These are phyloP conservation scores for Globodera rostochiensis DNA, from an alignment of 1,140 invertebrate species.

Conservation along the genomic window DNA sequence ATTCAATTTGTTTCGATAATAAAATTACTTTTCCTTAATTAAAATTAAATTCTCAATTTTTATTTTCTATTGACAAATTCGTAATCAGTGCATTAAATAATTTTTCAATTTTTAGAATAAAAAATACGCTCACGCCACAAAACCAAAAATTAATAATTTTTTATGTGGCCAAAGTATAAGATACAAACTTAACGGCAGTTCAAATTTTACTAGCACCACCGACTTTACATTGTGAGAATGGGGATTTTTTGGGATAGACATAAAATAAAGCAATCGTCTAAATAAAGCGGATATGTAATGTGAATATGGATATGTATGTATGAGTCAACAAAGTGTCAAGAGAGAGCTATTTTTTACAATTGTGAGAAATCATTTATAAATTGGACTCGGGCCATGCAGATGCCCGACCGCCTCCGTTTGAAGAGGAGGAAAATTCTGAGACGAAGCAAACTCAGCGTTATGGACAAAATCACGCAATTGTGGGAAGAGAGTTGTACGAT, in stretches of 20 bases:
- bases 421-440: conserved; percentile 45
- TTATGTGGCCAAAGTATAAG: no score
- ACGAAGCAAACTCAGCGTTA: neutral
- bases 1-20: no score
- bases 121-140: no score
- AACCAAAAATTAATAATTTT: no score
- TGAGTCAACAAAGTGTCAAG: neutral
- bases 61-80: no score
- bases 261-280: neutral
- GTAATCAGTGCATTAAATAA: no score
- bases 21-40: no score
- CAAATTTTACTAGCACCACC: neutral
- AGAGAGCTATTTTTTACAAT: neutral
- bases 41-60: no score
- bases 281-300: neutral
- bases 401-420: conserved; percentile 22
- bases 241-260: no score
- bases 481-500: conserved; percentile 31
- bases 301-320: neutral
- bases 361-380: conserved; percentile 32
- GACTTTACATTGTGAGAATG: no score
- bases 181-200: neutral
- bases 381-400: conserved; percentile 38
- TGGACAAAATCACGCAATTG: conserved; percentile 44
- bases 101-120: no score